Evolutionary conservation across 1,140 invertebrate species (phyloP).

Genomic region (Luehdorfia chinensis): DNA sequence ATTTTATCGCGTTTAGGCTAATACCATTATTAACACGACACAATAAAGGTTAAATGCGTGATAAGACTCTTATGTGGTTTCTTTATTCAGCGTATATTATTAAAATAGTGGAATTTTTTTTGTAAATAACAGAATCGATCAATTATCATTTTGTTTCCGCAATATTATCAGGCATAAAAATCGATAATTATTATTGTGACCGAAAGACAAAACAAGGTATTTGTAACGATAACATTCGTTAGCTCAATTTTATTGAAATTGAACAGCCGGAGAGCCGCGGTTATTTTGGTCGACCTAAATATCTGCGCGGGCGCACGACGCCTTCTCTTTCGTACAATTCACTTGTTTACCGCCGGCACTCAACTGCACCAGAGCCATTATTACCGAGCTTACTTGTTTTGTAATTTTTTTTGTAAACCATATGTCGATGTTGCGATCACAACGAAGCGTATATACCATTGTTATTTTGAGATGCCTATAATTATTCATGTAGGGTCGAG

Average conservation of each 20-base stretch:
- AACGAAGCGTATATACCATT: not conserved
- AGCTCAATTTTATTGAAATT: slow-evolving; percentile 39
- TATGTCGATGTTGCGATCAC: not conserved
- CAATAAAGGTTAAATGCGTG: not conserved
- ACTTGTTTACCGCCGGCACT: slow-evolving; percentile 34
- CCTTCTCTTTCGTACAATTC: slow-evolving; percentile 29
- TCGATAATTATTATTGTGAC: no score
- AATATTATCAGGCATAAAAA: no score
- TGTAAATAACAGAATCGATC: no score
- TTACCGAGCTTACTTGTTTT: no score
- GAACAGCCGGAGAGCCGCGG: slow-evolving; percentile 38
- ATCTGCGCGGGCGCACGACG: slow-evolving; percentile 50
- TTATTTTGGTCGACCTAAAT: slow-evolving; percentile 73
- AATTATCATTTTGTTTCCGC: no score
- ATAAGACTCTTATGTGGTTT: not conserved
- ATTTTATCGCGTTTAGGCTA: slow-evolving; percentile 41
- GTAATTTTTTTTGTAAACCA: no score
- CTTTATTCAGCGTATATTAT: no score
- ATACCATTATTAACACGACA: not conserved
- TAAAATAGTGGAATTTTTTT: no score
- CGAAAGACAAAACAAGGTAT: slow-evolving; percentile 1
- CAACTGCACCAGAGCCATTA: not conserved
- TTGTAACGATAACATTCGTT: slow-evolving; percentile 22
- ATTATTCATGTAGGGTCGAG: slow-evolving; percentile 17
- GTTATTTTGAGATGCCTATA: not conserved